Base-by-base conservation (phyloP, 2,888 invertebrate species). In the Tanytarsus gracilentus region DNA sequence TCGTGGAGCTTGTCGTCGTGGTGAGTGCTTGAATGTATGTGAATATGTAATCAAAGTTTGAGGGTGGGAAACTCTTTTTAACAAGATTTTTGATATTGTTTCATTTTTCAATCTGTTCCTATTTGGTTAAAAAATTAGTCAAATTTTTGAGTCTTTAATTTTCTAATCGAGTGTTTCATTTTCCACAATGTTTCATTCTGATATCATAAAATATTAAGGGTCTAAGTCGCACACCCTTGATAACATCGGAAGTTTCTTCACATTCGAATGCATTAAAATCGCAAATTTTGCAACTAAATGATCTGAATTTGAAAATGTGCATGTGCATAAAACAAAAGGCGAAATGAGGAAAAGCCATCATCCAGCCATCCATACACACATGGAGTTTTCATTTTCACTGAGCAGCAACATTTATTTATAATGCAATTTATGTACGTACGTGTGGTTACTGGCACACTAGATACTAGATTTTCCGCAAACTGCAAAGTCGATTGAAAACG, bases 161-260 rank as follows among this genome's bases (percentile, higher is more conserved):
- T n/a, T n/a, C n/a, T n/a, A n/a, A n/a, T n/a, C n/a, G n/a, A n/a
- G n/a, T n/a, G n/a, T n/a, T n/a, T n/a, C n/a, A n/a, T n/a, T n/a
- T n/a, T n/a, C n/a, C n/a, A n/a, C n/a, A n/a, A n/a, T n/a, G n/a
- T n/a, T n/a, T n/a, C n/a, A n/a, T n/a, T n/a, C n/a, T n/a, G n/a
- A n/a, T n/a, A n/a, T n/a, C n/a, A n/a, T n/a, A n/a, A n/a, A n/a
- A n/a, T n/a, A n/a, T n/a, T n/a, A n/a, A n/a, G n/a, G n/a, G n/a
- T n/a, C n/a, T n/a, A n/a, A n/a, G n/a, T n/a, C n/a, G n/a, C n/a
- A n/a, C n/a, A n/a, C n/a, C n/a, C n/a, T n/a, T n/a, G n/a, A n/a
- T n/a, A n/a, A n/a, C n/a, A n/a, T n/a, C n/a, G 55, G 33, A 39
- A 50, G 53, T 40, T 56, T 25, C 56, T 48, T 58, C 44, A 58